Base-by-base conservation (phyloP, 2,113 vertebrate species). In the Osmerus mordax region DNA sequence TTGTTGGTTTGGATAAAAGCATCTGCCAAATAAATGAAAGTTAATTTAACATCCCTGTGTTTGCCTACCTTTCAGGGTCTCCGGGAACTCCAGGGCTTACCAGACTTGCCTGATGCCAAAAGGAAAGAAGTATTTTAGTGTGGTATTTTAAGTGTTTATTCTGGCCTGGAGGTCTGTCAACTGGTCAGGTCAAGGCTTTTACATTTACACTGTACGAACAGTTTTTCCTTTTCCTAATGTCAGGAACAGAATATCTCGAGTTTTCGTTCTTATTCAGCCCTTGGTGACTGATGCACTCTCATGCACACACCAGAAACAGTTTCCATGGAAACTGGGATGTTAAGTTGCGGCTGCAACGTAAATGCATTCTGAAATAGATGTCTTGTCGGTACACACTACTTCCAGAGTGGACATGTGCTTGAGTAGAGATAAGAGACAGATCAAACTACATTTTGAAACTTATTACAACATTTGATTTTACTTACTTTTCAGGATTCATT, bases 21-120 rank as follows among this genome's bases (percentile, higher is more conserved):
- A 47, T 47, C 41, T 47, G 41, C 9, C 0, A 47, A 47, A 47
- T 11, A 47, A 47, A 47, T 36, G 32, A 47, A 47, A 9, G 41
- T 47, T 5, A 47, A 47, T 47, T 47, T 5, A 47, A 47, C 9
- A 47, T 47, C 41, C n/a, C n/a, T 32, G 3, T 70, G 19, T 67
- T 61, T 61, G 36, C 15, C 18, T 63, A n/a, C 23, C 74, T 71
- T 65, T 18, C 80, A 96, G 95, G 94, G 94, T 55, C 88, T 96
- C 70, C 86, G 93, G 81, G 95, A 96, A 83, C 88, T 97, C 41
- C 95, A 96, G 78, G 93, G 92, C 4, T 82, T 96, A 29, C 75
- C 79, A 0, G 91, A 93, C 59, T 78, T 90, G 12, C 89, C 93
- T 0, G 89, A 91, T 32, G 79, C 68, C 52, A 67, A 29, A 23